phyloP scores from a whole-genome alignment of 2,888 invertebrate genomes.

The Leistus spinibarbis region DNA sequence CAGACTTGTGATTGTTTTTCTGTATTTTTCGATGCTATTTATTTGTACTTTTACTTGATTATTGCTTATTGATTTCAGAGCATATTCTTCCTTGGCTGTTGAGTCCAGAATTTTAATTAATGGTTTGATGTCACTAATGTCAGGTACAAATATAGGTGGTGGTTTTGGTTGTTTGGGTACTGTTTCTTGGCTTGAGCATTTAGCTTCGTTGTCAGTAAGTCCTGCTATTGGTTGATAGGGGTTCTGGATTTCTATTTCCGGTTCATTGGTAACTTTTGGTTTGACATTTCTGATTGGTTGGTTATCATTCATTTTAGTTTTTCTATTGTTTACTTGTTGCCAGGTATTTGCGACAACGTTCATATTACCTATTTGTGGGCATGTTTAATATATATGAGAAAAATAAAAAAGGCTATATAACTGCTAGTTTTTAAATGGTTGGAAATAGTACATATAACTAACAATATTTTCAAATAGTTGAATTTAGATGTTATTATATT shows the following conservation, averaged over 20 bases:
- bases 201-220: neutral
- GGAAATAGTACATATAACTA: too few relatives aligned
- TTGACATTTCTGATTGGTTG: too few relatives aligned
- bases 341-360: too few relatives aligned
- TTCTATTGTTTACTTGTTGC: too few relatives aligned
- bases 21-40: conserved; percentile 19
- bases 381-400: too few relatives aligned
- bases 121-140: conserved; percentile 3
- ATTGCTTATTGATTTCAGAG: conserved; percentile 11
- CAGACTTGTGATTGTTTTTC: conserved; percentile 17
- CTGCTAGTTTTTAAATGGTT: too few relatives aligned
- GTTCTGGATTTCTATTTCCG: neutral
- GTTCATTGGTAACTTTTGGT: too few relatives aligned
- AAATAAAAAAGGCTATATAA: too few relatives aligned
- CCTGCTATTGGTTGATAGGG: neutral
- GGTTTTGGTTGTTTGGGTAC: neutral
- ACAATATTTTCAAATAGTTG: too few relatives aligned
- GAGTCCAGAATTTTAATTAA: conserved; percentile 4
- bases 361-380: too few relatives aligned
- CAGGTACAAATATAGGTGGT: conserved; percentile 3
- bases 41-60: conserved; percentile 33
- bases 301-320: too few relatives aligned
- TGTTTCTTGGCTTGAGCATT: neutral
- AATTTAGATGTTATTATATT: too few relatives aligned
- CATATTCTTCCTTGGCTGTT: neutral